Evolutionary conservation across 2,888 invertebrate species (phyloP).

Genomic region (Melipona beecheii): DNA sequence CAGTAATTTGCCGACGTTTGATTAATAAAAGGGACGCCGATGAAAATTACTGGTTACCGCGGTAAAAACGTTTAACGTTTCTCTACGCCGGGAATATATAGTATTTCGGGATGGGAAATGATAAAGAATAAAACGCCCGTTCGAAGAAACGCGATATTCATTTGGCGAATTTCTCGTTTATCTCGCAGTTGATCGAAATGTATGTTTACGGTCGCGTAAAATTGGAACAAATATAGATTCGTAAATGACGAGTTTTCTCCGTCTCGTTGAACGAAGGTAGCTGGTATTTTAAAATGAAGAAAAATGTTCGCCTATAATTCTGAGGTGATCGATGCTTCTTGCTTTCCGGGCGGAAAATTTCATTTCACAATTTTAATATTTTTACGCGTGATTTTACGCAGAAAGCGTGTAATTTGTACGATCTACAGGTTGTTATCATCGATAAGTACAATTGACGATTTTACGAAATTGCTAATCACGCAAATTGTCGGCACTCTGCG

Average conservation of each 20-base stretch:
- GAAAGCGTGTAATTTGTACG: no score
- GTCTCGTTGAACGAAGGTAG: no score
- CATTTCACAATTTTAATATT: no score
- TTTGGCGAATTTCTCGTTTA: not conserved
- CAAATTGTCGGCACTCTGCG: not conserved
- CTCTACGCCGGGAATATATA: not conserved
- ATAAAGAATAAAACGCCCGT: not conserved
- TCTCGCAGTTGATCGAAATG: no score
- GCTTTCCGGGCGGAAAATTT: not conserved
- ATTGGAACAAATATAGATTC: no score
- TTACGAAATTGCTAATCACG: not conserved
- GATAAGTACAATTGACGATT: not conserved
- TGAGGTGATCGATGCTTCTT: not conserved
- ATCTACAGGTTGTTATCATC: not conserved
- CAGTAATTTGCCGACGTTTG: constrained; percentile 1
- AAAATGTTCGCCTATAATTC: not conserved
- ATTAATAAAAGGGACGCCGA: constrained; percentile 13
- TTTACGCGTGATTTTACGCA: no score
- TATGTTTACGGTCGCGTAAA: no score
- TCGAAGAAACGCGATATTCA: not conserved
- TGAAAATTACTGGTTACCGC: not conserved
- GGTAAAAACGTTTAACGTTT: constrained; percentile 5
- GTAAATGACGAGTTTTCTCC: no score
- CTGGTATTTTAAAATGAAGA: no score
- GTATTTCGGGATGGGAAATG: not conserved